These are phyloP conservation scores for Apoda limacodes DNA, from an alignment of 2,888 invertebrate genomes.

Conservation along the genomic window DNA sequence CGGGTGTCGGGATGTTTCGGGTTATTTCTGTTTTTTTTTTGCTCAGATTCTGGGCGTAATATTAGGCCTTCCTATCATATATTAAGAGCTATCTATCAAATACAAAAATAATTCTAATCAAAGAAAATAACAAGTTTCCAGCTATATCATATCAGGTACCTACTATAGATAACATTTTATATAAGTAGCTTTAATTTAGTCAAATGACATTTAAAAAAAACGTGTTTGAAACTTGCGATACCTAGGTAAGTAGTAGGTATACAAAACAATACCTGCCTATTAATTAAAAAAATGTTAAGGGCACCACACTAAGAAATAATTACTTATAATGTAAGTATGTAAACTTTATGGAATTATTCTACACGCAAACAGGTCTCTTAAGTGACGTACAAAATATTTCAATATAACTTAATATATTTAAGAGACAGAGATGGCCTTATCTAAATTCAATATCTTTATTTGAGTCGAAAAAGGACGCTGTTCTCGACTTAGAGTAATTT, in stretches of 20 bases:
- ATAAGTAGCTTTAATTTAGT: too few species aligned
- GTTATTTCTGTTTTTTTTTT: too few species aligned
- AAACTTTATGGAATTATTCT: constrained; percentile 8
- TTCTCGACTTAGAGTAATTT: constrained; percentile 51
- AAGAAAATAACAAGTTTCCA: too few species aligned
- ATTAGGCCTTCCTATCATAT: too few species aligned
- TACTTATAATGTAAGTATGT: background rate
- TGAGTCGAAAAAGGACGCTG: constrained; percentile 55
- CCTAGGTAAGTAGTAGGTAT: constrained; percentile 4
- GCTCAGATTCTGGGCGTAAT: too few species aligned
- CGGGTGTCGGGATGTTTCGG: too few species aligned
- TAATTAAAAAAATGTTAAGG: constrained; percentile 1
- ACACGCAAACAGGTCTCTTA: constrained; percentile 8
- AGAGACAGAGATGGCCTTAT: constrained; percentile 48
- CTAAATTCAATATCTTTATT: constrained; percentile 65
- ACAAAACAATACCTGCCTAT: constrained; percentile 4
- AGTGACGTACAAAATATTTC: constrained; percentile 6
- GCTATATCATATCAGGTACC: too few species aligned
- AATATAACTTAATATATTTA: constrained; percentile 22
- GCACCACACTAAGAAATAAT: constrained; percentile 1
- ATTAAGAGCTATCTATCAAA: too few species aligned
- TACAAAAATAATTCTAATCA: too few species aligned
- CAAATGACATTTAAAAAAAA: too few species aligned
- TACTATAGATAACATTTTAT: too few species aligned
- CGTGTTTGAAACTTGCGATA: too few species aligned